Evolutionary conservation across 2,113 vertebrate genomes (phyloP).

Genomic region (Hyla sarda): DNA sequence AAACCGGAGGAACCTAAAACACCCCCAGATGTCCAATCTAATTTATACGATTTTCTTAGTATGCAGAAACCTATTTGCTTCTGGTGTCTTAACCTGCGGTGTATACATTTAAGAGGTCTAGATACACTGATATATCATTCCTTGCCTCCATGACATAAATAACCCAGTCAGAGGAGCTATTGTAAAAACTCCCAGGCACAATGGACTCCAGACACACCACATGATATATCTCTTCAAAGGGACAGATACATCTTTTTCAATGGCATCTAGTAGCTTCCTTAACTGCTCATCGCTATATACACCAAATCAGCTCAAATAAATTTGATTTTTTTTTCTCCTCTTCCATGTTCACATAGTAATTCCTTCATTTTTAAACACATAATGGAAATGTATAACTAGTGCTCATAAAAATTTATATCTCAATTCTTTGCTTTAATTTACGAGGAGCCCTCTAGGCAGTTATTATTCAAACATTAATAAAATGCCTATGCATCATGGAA

Average conservation of each 20-base stretch:
- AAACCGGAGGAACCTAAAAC: not conserved
- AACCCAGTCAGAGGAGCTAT: conserved; percentile 72
- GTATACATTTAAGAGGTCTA: conserved; percentile 66
- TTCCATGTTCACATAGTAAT: conserved; percentile 77
- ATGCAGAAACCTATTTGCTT: conserved; percentile 14
- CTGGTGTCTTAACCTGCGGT: conserved; percentile 11
- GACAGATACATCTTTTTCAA: conserved; percentile 82
- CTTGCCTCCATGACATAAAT: conserved; percentile 74
- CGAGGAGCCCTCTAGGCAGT: conserved; percentile 90
- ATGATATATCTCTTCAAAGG: conserved; percentile 79
- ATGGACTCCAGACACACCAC: conserved; percentile 75
- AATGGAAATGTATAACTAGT: conserved; percentile 94
- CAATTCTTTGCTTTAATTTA: conserved; percentile 94
- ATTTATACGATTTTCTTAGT: conserved; percentile 4
- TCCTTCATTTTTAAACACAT: conserved; percentile 95
- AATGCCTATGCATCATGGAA: conserved; percentile 91
- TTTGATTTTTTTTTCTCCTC: conserved; percentile 67
- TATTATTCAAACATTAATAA: conserved; percentile 99
- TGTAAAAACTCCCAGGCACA: conserved; percentile 66
- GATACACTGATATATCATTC: conserved; percentile 69
- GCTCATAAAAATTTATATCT: conserved; percentile 97
- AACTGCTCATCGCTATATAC: conserved; percentile 65
- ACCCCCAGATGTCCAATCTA: not conserved
- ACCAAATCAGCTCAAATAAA: conserved; percentile 80
- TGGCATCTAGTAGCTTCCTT: conserved; percentile 64